A percentile compares a stretch with the other conserved stretches of the same genome.
These are phyloP conservation scores for Xiphophorus birchmanni DNA, from an alignment of 2,797 vertebrate genomes.

Conservation along the genomic window DNA sequence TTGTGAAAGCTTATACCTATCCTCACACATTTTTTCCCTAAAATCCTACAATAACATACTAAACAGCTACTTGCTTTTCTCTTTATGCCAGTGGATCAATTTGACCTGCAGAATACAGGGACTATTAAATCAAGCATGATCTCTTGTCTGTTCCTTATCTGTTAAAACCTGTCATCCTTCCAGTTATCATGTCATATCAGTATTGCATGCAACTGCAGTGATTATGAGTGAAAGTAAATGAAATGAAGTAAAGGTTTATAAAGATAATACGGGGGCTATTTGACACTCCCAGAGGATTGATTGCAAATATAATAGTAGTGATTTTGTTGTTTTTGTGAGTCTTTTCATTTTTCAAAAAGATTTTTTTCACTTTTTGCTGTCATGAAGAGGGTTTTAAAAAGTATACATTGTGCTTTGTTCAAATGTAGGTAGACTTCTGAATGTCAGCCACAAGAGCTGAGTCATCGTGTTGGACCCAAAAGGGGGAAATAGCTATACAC, in stretches of 20 bases:
- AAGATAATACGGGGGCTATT: background rate
- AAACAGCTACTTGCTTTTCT: background rate
- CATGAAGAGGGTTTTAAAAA: background rate
- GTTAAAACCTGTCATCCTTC: background rate
- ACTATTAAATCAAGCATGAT: background rate
- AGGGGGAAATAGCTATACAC: background rate
- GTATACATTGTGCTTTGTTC: background rate
- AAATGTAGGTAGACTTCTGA: background rate
- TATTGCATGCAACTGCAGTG: background rate
- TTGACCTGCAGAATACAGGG: background rate
- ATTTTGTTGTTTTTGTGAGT: background rate
- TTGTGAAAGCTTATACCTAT: background rate
- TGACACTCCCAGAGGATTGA: background rate
- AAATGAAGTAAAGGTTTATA: no score
- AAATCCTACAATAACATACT: background rate
- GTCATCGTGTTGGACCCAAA: background rate
- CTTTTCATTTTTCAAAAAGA: background rate
- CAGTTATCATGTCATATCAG: background rate
- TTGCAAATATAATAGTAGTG: background rate
- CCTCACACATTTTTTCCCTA: background rate
- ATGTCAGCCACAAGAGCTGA: background rate
- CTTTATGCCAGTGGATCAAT: background rate
- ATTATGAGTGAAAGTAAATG: background rate
- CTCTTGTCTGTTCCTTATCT: background rate
- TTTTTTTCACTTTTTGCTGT: background rate